Conservation (phyloP, 2,113 vertebrate genomes). For the Austrofundulus limnaeus region DNA sequence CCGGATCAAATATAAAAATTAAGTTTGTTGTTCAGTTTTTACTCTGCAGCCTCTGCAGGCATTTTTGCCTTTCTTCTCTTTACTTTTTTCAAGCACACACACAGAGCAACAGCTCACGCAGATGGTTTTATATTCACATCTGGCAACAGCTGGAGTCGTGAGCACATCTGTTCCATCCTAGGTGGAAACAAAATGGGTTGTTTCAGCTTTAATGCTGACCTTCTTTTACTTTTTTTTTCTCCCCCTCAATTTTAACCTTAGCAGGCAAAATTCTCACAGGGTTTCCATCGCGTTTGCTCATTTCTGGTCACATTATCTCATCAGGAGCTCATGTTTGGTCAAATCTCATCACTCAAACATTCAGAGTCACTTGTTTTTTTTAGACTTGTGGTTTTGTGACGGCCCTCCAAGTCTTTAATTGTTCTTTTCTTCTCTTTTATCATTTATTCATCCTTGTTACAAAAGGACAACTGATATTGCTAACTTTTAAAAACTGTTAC, state of each 20-base stretch:
- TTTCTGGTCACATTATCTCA: too few relatives aligned
- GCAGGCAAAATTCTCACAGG: conserved; percentile 34
- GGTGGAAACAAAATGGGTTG: conserved; percentile 49
- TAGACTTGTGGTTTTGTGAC: not conserved
- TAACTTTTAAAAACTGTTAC: too few relatives aligned
- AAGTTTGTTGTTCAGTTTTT: conserved; percentile 36
- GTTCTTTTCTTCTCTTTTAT: not conserved
- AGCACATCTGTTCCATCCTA: conserved; percentile 74
- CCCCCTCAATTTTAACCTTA: conserved; percentile 20
- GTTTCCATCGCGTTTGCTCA: not conserved
- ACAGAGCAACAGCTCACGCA: conserved; percentile 47
- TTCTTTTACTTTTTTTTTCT: conserved; percentile 42
- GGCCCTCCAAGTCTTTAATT: not conserved
- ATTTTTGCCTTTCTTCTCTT: not conserved
- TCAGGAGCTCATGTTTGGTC: too few relatives aligned
- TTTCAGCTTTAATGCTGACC: conserved; percentile 57
- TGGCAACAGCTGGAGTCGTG: conserved; percentile 72
- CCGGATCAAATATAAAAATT: conserved; percentile 42
- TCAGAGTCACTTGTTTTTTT: too few relatives aligned
- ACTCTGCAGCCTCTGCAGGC: conserved; percentile 15
- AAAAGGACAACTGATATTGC: too few relatives aligned
- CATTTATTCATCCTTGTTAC: too few relatives aligned
- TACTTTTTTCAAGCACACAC: conserved; percentile 7
- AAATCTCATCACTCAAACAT: too few relatives aligned
- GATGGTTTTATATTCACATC: conserved; percentile 69